These are phyloP conservation scores for Gnathonemus echidnorhynchus DNA, from an alignment of 2,113 vertebrate species.

Conservation along the genomic window DNA sequence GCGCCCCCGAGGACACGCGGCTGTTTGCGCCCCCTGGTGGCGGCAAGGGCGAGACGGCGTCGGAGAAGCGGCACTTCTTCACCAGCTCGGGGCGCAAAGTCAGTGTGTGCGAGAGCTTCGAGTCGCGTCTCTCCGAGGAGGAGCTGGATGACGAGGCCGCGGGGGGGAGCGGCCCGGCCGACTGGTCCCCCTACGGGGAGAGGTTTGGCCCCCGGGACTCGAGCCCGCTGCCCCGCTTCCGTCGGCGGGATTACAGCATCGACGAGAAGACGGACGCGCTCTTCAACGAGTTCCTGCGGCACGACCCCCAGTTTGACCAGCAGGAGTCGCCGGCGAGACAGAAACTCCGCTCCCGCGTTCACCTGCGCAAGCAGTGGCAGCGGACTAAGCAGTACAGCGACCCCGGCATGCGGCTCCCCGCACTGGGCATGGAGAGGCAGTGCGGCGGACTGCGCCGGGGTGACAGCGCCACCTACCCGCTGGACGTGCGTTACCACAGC, in stretches of 20 bases:
- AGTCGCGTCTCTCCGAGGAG: slow-evolving; percentile 58
- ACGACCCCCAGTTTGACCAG: slow-evolving; percentile 85
- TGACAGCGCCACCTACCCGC: slow-evolving; percentile 75
- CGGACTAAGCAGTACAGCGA: slow-evolving; percentile 91
- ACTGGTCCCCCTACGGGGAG: slow-evolving; percentile 1
- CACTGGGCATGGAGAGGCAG: slow-evolving; percentile 64
- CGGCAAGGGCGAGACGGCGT: slow-evolving; percentile 69
- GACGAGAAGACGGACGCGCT: slow-evolving; percentile 93
- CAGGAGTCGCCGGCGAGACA: slow-evolving; percentile 67
- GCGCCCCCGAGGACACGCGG: slow-evolving; percentile 67
- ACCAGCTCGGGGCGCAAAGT: slow-evolving; percentile 76
- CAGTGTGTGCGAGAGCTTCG: slow-evolving; percentile 80
- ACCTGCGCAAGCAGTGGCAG: slow-evolving; percentile 90
- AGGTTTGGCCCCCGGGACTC: slow-evolving; percentile 25
- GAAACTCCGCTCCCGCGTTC: slow-evolving; percentile 73
- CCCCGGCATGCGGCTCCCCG: slow-evolving; percentile 68
- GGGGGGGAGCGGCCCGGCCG: slow-evolving; percentile 29
- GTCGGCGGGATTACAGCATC: slow-evolving; percentile 88
- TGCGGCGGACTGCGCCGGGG: slow-evolving; percentile 66
- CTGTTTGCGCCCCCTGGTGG: slow-evolving; percentile 54
- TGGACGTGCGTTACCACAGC: slow-evolving; percentile 70
- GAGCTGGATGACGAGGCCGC: slow-evolving; percentile 62
- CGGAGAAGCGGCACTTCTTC: slow-evolving; percentile 78
- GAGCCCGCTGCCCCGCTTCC: slow-evolving; percentile 44
- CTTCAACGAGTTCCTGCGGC: slow-evolving; percentile 90